Evolutionary conservation across 2,888 invertebrate genomes (phyloP).

Genomic region (Micropterix aruncella): DNA sequence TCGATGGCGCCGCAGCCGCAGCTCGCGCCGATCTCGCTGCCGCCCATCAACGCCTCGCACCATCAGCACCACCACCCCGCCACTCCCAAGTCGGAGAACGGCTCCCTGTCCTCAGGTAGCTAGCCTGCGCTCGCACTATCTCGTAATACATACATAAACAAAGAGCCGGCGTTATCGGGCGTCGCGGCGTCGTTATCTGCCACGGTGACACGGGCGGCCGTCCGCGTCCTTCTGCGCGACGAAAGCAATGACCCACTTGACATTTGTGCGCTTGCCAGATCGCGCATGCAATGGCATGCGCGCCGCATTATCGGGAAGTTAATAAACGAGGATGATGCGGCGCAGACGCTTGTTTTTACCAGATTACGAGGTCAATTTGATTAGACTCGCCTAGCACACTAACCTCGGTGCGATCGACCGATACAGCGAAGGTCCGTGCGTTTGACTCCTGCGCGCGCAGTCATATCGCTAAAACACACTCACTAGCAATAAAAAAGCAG

Average conservation of each 20-base stretch:
- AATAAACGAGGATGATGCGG: too few species aligned
- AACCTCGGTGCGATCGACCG: not conserved
- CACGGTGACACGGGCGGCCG: slow-evolving; percentile 15
- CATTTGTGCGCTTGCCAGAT: not conserved
- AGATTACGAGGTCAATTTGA: not conserved
- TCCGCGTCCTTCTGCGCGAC: slow-evolving; percentile 12
- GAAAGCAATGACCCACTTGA: not conserved
- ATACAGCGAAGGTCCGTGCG: not conserved
- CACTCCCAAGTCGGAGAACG: slow-evolving; percentile 38
- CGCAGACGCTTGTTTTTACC: not conserved
- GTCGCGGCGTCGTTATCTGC: too few species aligned
- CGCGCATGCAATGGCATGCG: too few species aligned
- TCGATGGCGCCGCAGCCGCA: slow-evolving; percentile 28
- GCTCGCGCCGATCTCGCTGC: slow-evolving; percentile 37
- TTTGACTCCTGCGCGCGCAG: too few species aligned
- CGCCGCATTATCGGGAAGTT: too few species aligned
- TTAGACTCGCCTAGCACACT: not conserved
- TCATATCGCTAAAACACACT: too few species aligned
- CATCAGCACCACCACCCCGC: slow-evolving; percentile 26
- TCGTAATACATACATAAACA: slow-evolving; percentile 17
- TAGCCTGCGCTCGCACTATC: too few species aligned
- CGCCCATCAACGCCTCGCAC: slow-evolving; percentile 32
- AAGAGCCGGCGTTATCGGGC: slow-evolving; percentile 12
- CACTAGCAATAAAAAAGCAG: too few species aligned
- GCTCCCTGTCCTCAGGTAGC: slow-evolving; percentile 40